phyloP scores from a whole-genome alignment of 2,113 vertebrate species.

The Seriola rivoliana region DNA sequence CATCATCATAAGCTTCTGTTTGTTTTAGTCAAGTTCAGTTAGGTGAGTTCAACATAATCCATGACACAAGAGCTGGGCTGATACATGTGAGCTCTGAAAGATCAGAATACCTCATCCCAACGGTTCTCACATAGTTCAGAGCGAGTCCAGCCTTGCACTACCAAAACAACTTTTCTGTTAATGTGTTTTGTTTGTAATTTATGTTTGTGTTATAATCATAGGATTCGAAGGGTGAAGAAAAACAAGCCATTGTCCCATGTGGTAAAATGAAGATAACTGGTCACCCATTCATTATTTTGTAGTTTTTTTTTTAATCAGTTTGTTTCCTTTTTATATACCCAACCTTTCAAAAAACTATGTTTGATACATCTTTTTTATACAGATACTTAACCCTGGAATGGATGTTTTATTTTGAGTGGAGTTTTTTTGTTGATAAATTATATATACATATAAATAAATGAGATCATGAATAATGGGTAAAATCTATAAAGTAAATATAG shows the following conservation, averaged over 20 bases:
- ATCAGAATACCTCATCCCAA: conserved; percentile 65
- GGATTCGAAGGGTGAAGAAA: conserved; percentile 26
- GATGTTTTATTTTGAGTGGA: conserved; percentile 71
- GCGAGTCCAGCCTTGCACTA: conserved; percentile 29
- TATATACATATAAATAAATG: conserved; percentile 58
- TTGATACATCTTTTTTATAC: conserved; percentile 82
- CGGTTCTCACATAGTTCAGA: conserved; percentile 22
- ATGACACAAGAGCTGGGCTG: conserved; percentile 27
- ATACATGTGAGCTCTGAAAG: conserved; percentile 26
- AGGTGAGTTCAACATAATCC: conserved; percentile 8
- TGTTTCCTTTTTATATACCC: conserved; percentile 73
- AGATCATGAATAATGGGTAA: conserved; percentile 45
- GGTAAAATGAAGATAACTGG: conserved; percentile 38
- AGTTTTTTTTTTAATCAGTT: conserved; percentile 42
- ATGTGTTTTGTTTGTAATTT: conserved; percentile 11
- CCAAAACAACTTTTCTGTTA: conserved; percentile 40
- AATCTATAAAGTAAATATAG: conserved; percentile 45
- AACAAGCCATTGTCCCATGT: conserved; percentile 44
- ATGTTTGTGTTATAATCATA: conserved; percentile 51
- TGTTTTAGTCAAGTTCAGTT: conserved; percentile 4
- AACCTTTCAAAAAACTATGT: conserved; percentile 63
- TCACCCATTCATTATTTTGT: conserved; percentile 54
- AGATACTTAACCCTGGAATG: conserved; percentile 66
- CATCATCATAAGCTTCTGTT: not conserved
- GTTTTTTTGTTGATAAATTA: conserved; percentile 66